Evolutionary conservation across 2,888 invertebrate species (phyloP), one percentile per base, ranked within the genome.

Genomic region (Pollenia griseotomentosa): DNA sequence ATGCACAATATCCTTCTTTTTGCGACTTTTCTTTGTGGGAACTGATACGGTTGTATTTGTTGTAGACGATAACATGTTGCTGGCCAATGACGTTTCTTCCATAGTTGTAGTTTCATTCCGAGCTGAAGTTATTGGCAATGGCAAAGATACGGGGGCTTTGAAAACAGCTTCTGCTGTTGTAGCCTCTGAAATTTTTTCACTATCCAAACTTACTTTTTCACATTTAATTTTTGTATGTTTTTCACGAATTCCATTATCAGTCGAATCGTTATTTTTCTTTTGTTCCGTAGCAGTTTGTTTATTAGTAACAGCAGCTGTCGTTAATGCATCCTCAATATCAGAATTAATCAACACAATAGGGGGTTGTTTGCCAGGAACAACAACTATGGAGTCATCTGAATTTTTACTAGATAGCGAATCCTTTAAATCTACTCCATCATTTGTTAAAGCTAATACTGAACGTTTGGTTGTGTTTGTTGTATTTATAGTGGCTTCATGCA

Each of bases 161-260:
- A 84, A 86, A n/a, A 70, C 73, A 9, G 12, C 33, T 12, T 81
- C 65, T 3, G 75, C 71, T 9, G 44, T 10, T 6, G 40, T 48
- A n/a, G 70, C 19, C 0, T 63, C 53, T 11, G 33, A 2, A 12
- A 44, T 14, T 0, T 61, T 59, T 11, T 85, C 75, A 42, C 71
- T 63, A 1, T 85, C 84, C 9, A 4, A 16, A 74, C 91, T 91
- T 0, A 89, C 0, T 65, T 91, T 92, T 70, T 92, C 92, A 0
- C 91, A 90, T 82, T 92, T 92, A 12, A 92, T 79, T 82, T 89
- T 90, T 2, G 92, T 77, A 5, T 91, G 89, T 9, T 91, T n/a
- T 11, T 70, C 33, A 42, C 89, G 89, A 5, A 66, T 11, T 46
- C 70, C 87, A 23, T 1, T 53, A n/a, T 82, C 83, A 11, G 63